Conservation (phyloP, 2,888 invertebrate species). For the Hyposoter didymator region DNA sequence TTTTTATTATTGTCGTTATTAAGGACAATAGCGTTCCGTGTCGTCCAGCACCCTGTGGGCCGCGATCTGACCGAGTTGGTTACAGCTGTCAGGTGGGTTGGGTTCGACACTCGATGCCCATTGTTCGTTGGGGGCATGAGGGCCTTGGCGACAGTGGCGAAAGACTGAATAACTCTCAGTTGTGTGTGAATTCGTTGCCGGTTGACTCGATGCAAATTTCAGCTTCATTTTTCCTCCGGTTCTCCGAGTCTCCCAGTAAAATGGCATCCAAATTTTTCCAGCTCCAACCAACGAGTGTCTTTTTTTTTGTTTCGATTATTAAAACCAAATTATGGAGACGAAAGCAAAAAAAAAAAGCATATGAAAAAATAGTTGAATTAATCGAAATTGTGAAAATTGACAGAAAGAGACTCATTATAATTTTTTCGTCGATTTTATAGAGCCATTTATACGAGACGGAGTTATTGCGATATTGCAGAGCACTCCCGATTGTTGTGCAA, state of each 20-base stretch:
- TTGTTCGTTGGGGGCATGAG: constrained; percentile 45
- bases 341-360: neutral
- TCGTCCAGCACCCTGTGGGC: constrained; percentile 34
- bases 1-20: neutral
- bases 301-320: neutral
- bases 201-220: neutral
- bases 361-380: neutral
- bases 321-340: neutral
- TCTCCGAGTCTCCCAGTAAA: neutral
- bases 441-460: constrained; percentile 72
- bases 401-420: neutral
- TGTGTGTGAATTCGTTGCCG: constrained; percentile 51
- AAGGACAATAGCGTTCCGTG: constrained; percentile 32
- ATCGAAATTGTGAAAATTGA: neutral
- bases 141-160: constrained; percentile 54
- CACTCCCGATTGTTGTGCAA: constrained; percentile 79
- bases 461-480: constrained; percentile 78
- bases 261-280: neutral
- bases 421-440: constrained; percentile 31
- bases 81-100: constrained; percentile 62
- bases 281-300: neutral
- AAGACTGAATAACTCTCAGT: constrained; percentile 42
- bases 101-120: constrained; percentile 50
- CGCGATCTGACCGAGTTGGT: constrained; percentile 31
- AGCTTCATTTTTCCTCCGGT: neutral